Evolutionary conservation across 1,140 invertebrate genomes (phyloP).

Genomic region (Rhopalosiphum maidis): DNA sequence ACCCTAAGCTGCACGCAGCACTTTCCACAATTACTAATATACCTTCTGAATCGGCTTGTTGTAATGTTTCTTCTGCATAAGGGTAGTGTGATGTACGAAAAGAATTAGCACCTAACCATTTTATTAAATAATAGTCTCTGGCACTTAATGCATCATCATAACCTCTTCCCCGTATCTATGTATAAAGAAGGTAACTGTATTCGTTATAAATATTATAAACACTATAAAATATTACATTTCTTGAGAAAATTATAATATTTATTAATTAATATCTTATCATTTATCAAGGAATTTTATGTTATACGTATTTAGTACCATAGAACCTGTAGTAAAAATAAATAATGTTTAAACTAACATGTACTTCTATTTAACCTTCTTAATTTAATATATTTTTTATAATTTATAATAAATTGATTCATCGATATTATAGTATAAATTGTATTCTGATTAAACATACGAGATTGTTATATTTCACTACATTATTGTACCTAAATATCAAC

Average conservation of each 20-base stretch:
- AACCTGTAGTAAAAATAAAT: not conserved
- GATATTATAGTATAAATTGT: not conserved
- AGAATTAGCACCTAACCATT: conserved; percentile 94
- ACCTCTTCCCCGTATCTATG: conserved; percentile 85
- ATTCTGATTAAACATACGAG: not conserved
- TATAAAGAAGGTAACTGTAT: not conserved
- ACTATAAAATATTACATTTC: not conserved
- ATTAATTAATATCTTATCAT: not conserved
- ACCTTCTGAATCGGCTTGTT: conserved; percentile 89
- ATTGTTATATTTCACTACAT: not conserved
- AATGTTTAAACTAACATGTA: not conserved
- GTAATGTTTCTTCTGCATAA: conserved; percentile 97
- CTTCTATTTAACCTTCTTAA: not conserved
- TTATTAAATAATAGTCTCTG: conserved; percentile 92
- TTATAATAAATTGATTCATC: not conserved
- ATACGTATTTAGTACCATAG: not conserved
- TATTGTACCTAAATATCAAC: not conserved
- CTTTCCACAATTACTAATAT: conserved; percentile 97
- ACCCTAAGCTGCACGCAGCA: conserved; percentile 92
- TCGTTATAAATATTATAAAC: not conserved
- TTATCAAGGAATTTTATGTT: not conserved
- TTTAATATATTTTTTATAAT: not conserved
- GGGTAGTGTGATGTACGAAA: conserved; percentile 98
- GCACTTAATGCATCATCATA: conserved; percentile 84
- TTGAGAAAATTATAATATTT: not conserved